phyloP scores from a whole-genome alignment of 2,888 invertebrate species.

The Cerastoderma edule region DNA sequence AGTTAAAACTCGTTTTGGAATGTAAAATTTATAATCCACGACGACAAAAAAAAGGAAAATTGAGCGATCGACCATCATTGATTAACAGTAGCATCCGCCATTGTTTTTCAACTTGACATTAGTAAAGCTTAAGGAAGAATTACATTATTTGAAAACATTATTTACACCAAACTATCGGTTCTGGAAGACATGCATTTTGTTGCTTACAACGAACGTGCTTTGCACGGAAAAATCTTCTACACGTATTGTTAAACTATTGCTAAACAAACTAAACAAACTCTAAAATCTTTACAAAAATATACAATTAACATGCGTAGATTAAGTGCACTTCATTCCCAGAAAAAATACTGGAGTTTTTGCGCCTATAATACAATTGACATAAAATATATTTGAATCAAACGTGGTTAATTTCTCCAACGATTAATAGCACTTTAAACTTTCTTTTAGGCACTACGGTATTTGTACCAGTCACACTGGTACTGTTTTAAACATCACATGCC shows the following conservation, averaged over 20 bases:
- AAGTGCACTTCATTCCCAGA: constrained; percentile 28
- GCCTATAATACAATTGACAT: constrained; percentile 1
- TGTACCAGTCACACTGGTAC: too few relatives aligned
- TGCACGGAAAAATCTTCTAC: constrained; percentile 36
- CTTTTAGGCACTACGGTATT: constrained; percentile 49
- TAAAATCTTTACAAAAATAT: constrained; percentile 27
- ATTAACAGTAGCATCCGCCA: too few relatives aligned
- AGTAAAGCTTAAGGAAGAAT: too few relatives aligned
- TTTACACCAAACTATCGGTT: neutral
- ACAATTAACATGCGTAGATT: constrained; percentile 26
- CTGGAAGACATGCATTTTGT: constrained; percentile 54
- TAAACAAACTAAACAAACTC: neutral
- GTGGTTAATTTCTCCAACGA: neutral
- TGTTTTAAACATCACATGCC: too few relatives aligned
- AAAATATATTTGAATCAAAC: constrained; percentile 1
- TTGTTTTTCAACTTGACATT: too few relatives aligned
- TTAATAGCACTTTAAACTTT: constrained; percentile 61
- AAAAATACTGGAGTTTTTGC: neutral
- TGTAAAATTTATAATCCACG: constrained; percentile 4
- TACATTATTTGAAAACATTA: too few relatives aligned
- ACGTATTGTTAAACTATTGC: neutral
- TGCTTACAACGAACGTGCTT: constrained; percentile 47
- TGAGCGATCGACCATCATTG: too few relatives aligned
- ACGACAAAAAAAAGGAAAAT: too few relatives aligned
- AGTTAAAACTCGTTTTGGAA: neutral